These are phyloP conservation scores for Ormyrus rosae DNA, from an alignment of 2,888 invertebrate species.

Conservation along the genomic window DNA sequence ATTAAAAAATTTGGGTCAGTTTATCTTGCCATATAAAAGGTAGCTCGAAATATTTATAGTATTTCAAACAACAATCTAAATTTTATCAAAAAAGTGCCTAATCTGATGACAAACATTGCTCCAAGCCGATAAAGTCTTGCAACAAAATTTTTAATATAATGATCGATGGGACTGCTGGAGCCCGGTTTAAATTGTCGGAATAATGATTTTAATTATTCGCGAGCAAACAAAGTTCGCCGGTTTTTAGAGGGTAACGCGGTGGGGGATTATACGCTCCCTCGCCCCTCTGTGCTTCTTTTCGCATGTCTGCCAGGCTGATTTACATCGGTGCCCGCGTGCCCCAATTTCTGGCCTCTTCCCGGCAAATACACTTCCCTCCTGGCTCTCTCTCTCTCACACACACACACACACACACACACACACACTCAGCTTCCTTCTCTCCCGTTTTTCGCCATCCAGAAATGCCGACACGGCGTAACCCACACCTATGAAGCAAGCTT, in stretches of 20 bases:
- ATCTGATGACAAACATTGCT: background rate
- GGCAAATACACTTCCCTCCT: conserved; percentile 43
- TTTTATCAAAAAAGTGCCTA: background rate
- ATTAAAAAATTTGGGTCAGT: no score
- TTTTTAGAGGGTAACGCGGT: conserved; percentile 6
- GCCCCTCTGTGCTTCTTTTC: conserved; percentile 38
- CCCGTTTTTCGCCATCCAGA: background rate
- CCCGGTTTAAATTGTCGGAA: conserved; percentile 19
- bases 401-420: background rate
- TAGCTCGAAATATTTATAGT: no score
- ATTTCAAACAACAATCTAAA: no score
- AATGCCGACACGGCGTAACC: background rate
- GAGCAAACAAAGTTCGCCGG: conserved; percentile 28
- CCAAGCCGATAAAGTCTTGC: background rate
- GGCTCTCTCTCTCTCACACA: background rate
- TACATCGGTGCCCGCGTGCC: conserved; percentile 31
- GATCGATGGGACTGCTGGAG: background rate
- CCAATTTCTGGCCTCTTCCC: conserved; percentile 31
- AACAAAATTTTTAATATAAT: background rate
- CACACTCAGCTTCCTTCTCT: background rate
- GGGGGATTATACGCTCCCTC: conserved; percentile 31
- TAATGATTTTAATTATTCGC: conserved; percentile 39
- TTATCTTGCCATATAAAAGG: no score
- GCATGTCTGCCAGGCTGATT: conserved; percentile 40
- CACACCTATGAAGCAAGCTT: background rate